Evolutionary conservation across 2,888 invertebrate genomes (phyloP), one percentile per base, ranked within the genome.

Genomic region (Rhyacophila evoluta): DNA sequence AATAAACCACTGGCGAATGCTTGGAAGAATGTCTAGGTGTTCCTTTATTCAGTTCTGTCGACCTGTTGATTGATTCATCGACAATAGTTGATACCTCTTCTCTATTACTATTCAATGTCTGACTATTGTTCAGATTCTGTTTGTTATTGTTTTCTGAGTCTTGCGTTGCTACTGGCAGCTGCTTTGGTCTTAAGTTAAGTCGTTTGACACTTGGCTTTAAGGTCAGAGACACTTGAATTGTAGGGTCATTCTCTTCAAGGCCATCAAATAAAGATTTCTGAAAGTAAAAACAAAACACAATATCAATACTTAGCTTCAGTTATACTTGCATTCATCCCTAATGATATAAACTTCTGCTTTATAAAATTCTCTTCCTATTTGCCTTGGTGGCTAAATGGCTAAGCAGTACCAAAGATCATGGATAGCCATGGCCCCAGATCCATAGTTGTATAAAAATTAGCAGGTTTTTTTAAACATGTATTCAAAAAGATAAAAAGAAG

Each of bases 251-350:
- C 83, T 97, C 96, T 83, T 95, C 95, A 0, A 97, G 87, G 0
- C 97, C 97, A 84, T 97, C 97, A 86, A 98, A 98, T 0, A 98
- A 86, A 0, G 94, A 93, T 86, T 94, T 94, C 91, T 94, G 85
- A 6, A 83, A 84, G n/a, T 55, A 81, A 80, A 74, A 55, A 74
- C 10, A 67, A 71, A n/a, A n/a, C n/a, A n/a, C n/a, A n/a, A n/a
- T n/a, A n/a, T n/a, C n/a, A n/a, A n/a, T n/a, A n/a, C n/a, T n/a
- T n/a, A n/a, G n/a, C n/a, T n/a, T n/a, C n/a, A n/a, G n/a, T n/a
- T n/a, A n/a, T n/a, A n/a, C n/a, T n/a, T n/a, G n/a, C n/a, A n/a
- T n/a, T n/a, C n/a, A n/a, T n/a, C n/a, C n/a, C n/a, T n/a, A n/a
- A n/a, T n/a, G n/a, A n/a, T n/a, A n/a, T n/a, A n/a, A n/a, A n/a